Base-by-base conservation (phyloP, 2,113 vertebrate species). In the Oreotragus oreotragus region DNA sequence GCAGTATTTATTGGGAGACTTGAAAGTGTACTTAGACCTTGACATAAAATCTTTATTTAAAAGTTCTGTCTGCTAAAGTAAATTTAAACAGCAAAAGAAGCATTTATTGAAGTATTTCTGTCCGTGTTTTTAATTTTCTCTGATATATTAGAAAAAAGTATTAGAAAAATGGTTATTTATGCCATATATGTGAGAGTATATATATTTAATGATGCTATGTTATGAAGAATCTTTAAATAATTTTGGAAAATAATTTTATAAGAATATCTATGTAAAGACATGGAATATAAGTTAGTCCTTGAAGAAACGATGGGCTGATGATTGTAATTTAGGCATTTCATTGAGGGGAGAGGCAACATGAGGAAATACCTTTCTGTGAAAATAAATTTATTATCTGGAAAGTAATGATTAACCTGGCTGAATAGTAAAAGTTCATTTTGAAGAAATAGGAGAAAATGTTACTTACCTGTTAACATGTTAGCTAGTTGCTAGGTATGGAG, bases 81-180 rank as follows among this genome's bases (percentile, higher is more conserved):
- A 97, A 87, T 87, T 92, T 66, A 86, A 96, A 47, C 94, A 80
- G 45, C 79, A 49, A 13, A 5, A 81, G 64, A 90, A 17, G 57
- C 90, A 3, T 90, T 86, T 93, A 73, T 45, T 96, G 5, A 94
- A 94, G 33, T 94, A 84, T 95, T 97, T 79, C 58, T 47, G 39
- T 77, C 6, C 28, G 1, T 84, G 21, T 66, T 79, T 84, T 45
- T 43, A 64, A 60, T 51, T 84, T 86, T 92, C 8, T 81, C 12
- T 95, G 49, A 11, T 81, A 12, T 53, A 33, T 79, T 76, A 84
- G 45, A 55, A 88, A 93, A 53, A 3, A 92, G 5, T 93, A 79
- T 94, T 92, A 90, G 47, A 88, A 45, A 92, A 92, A 57, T 90
- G 17, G 33, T 90, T 96, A 90, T 47, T 86, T 93, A 66, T 88